Evolutionary conservation across 2,797 vertebrate species (phyloP).

Genomic region (Rhadinocentrus ornatus): DNA sequence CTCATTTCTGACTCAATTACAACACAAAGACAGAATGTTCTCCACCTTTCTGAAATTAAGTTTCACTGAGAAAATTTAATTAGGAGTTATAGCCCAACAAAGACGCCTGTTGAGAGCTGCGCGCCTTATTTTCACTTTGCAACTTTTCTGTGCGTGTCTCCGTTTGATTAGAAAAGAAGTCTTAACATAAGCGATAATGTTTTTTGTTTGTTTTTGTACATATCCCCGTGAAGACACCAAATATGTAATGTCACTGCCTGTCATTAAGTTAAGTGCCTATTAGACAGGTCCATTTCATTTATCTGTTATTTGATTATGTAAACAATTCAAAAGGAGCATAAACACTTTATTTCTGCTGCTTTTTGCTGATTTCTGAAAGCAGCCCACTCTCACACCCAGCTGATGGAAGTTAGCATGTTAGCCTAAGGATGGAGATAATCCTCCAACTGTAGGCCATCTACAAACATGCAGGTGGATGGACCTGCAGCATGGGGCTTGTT

Average conservation of each 20-base stretch:
- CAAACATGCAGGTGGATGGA: slow-evolving; percentile 49
- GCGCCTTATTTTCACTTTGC: slow-evolving; percentile 53
- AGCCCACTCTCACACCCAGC: slow-evolving; percentile 20
- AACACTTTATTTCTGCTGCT: slow-evolving; percentile 17
- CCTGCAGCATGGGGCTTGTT: slow-evolving; percentile 47
- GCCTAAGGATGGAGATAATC: slow-evolving; percentile 61
- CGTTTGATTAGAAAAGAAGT: slow-evolving; percentile 38
- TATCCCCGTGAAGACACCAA: slow-evolving; percentile 2
- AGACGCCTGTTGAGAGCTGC: slow-evolving; percentile 63
- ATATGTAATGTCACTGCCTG: neutral
- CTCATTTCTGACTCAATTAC: slow-evolving; percentile 83
- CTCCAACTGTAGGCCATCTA: slow-evolving; percentile 65
- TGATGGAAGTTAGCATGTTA: slow-evolving; percentile 53
- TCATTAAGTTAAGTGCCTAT: slow-evolving; percentile 3
- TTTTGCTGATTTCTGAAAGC: slow-evolving; percentile 32
- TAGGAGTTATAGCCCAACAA: slow-evolving; percentile 80
- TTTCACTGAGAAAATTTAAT: slow-evolving; percentile 84
- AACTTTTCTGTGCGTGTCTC: slow-evolving; percentile 44
- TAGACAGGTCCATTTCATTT: slow-evolving; percentile 21
- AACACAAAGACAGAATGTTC: slow-evolving; percentile 68
- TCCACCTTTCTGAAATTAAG: slow-evolving; percentile 82
- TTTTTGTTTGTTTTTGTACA: neutral
- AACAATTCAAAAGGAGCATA: slow-evolving; percentile 14
- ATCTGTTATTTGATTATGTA: slow-evolving; percentile 28
- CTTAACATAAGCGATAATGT: neutral